A percentile compares a stretch with the other conserved stretches of the same genome.
phyloP scores from a whole-genome alignment of 2,888 invertebrate genomes.

The Ceraclea dissimilis region DNA sequence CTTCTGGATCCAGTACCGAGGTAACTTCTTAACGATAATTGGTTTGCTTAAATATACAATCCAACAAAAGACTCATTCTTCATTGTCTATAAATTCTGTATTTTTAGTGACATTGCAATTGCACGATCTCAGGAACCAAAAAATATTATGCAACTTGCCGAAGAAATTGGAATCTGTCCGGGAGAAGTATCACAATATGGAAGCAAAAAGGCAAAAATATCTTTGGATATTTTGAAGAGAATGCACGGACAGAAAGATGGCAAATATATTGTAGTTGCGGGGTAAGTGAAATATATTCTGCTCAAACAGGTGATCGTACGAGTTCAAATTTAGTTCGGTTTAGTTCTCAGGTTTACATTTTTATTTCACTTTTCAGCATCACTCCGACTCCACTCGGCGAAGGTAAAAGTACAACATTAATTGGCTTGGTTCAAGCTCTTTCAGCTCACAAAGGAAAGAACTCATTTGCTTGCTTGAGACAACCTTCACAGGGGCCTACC shows the following conservation, averaged over 20 bases:
- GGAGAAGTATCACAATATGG: slow-evolving; percentile 88
- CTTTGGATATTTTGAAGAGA: slow-evolving; percentile 71
- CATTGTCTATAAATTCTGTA: too few relatives aligned
- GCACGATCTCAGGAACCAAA: slow-evolving; percentile 86
- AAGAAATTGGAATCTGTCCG: slow-evolving; percentile 75
- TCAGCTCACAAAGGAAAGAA: slow-evolving; percentile 77
- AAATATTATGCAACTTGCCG: slow-evolving; percentile 65
- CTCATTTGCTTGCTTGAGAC: slow-evolving; percentile 88
- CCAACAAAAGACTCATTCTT: too few relatives aligned
- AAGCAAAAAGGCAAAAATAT: slow-evolving; percentile 89
- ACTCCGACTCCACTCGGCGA: slow-evolving; percentile 99
- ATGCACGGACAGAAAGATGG: slow-evolving; percentile 63
- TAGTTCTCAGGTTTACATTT: too few relatives aligned
- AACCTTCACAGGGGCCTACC: slow-evolving; percentile 98
- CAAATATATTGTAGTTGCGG: slow-evolving; percentile 91
- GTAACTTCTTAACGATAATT: slow-evolving; percentile 36
- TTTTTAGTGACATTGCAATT: slow-evolving; percentile 77
- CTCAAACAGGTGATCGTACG: too few relatives aligned
- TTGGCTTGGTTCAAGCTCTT: slow-evolving; percentile 90
- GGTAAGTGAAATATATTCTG: slow-evolving; percentile 47
- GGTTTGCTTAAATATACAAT: too few relatives aligned
- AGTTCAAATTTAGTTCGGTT: too few relatives aligned
- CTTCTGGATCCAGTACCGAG: slow-evolving; percentile 74
- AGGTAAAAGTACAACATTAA: slow-evolving; percentile 93
- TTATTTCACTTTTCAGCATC: slow-evolving; percentile 54